A percentile compares a stretch with the other conserved stretches of the same genome.
Conservation (phyloP, 2,797 vertebrate species). For the Chelonia mydas region DNA sequence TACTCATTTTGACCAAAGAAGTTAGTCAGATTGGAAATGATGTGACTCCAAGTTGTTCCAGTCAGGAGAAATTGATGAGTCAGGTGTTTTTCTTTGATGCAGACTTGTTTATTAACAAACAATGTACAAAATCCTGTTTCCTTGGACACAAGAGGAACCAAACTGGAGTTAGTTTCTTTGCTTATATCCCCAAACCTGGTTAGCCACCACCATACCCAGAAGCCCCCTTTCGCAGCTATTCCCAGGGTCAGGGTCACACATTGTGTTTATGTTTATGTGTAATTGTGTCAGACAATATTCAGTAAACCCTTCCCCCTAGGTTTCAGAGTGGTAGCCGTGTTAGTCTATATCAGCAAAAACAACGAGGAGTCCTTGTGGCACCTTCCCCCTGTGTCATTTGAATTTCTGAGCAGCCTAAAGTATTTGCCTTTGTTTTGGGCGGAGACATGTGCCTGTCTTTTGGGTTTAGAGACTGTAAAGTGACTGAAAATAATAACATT, state of each 20-base stretch:
- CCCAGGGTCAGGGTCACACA: neutral
- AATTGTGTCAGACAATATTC: neutral
- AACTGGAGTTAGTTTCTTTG: neutral
- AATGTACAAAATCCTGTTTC: neutral
- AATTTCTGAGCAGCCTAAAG: neutral
- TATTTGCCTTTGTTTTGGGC: neutral
- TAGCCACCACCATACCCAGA: neutral
- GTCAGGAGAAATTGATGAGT: neutral
- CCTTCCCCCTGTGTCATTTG: neutral
- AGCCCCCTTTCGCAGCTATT: neutral
- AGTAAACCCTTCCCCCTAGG: neutral
- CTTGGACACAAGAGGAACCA: neutral
- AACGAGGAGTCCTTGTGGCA: too few species aligned
- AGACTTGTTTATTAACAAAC: neutral
- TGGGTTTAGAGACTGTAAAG: neutral
- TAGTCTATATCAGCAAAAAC: too few species aligned
- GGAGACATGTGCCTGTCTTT: neutral
- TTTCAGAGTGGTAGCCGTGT: neutral
- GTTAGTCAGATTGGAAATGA: neutral
- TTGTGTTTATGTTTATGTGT: neutral
- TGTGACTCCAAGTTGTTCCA: neutral
- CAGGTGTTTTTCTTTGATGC: neutral
- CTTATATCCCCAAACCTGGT: neutral
- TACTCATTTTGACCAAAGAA: neutral
- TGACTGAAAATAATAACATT: neutral